Base-by-base conservation (phyloP, 1,140 invertebrate species). In the Eumeta japonica region DNA sequence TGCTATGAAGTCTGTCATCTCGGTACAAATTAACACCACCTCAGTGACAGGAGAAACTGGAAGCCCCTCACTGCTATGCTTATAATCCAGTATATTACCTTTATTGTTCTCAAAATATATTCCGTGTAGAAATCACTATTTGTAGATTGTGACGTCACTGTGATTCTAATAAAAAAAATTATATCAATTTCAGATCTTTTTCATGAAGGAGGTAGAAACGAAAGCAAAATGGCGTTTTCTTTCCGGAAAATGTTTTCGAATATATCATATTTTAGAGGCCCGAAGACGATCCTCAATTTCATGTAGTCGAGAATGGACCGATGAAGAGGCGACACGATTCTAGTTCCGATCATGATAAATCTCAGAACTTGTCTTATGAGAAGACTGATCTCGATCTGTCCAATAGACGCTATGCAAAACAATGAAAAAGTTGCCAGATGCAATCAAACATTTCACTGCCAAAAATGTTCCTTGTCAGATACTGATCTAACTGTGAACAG, bases 221-320 rank as follows among this genome's bases (percentile, higher is more conserved):
- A n/a, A n/a, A n/a, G n/a, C n/a, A n/a, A 45, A 46, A 73, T 73
- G 68, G 62, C 64, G 57, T 73, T 68, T 50, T 62, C 68, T 10
- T 47, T 68, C 13, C 42, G 59, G 37, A 62, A 61, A 44, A 73
- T 73, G 45, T 43, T 73, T 29, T 71, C 66, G 3, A n/a, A n/a
- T n/a, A 73, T 71, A 18, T 59, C 43, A 15, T 68, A 73, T 45
- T 71, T 73, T 41, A 67, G 37, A 70, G 63, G 44, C 35, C 56
- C 2, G 62, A 50, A 2, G 59, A 58, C 1, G 40, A 48, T 11
- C 9, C 4, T 10, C 27, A 14, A 11, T 16, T 33, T 1, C 12
- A 45, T 29, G 45, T 31, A 37, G 29, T 32, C n/a, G 46, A 28
- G 13, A 33, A 48, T 35, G 15, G 11, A 10, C 4, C 10, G 10